Conservation (phyloP, 2,797 vertebrate genomes). For the Echiichthys vipera region DNA sequence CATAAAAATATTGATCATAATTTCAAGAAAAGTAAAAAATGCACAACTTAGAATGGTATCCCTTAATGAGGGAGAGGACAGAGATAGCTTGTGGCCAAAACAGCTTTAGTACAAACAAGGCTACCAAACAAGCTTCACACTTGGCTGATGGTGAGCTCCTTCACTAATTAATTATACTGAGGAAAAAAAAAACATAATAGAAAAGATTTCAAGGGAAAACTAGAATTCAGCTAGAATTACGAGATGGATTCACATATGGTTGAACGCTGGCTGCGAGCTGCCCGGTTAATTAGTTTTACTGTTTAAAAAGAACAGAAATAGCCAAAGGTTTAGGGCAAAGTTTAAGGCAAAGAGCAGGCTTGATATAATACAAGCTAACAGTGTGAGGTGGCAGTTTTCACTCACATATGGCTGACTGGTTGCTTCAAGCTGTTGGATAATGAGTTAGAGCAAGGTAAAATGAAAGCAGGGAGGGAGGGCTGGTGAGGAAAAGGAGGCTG, state of each 20-base stretch:
- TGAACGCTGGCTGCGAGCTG: conserved; percentile 62
- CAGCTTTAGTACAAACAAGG: conserved; percentile 37
- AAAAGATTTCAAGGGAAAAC: conserved; percentile 60
- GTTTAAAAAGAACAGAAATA: conserved; percentile 75
- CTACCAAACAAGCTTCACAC: conserved; percentile 57
- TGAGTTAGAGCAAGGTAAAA: conserved; percentile 74
- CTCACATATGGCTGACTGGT: conserved; percentile 83
- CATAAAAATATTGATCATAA: not conserved
- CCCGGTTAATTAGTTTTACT: conserved; percentile 78
- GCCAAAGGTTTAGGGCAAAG: conserved; percentile 80
- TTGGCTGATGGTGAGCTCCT: conserved; percentile 51
- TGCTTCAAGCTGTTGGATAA: conserved; percentile 84
- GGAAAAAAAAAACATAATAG: conserved; percentile 25
- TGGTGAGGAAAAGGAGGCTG: conserved; percentile 24
- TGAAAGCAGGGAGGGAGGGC: conserved; percentile 6
- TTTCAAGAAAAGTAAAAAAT: conserved; percentile 2
- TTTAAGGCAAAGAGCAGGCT: conserved; percentile 72
- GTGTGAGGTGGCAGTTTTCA: conserved; percentile 77
- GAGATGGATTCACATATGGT: conserved; percentile 67
- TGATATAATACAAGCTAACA: conserved; percentile 75
- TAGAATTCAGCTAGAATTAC: conserved; percentile 44
- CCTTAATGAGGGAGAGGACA: conserved; percentile 19
- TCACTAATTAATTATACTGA: conserved; percentile 64
- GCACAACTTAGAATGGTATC: conserved; percentile 5
- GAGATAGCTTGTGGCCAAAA: conserved; percentile 29